These are phyloP conservation scores for Balaeniceps rex DNA, from an alignment of 2,113 vertebrate genomes.

Conservation along the genomic window DNA sequence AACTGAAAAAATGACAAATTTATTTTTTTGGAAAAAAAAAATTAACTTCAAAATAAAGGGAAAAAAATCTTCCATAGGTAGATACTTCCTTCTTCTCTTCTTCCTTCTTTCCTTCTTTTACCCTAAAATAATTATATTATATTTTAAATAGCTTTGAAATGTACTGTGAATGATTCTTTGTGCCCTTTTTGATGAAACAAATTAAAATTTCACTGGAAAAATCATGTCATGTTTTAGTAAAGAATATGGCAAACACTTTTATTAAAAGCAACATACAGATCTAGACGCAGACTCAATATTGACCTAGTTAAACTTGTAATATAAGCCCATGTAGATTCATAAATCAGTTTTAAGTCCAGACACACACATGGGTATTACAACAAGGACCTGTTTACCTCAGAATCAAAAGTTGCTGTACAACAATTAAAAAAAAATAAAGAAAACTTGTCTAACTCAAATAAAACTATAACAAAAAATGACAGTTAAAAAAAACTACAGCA, in stretches of 20 bases:
- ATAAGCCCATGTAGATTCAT: not conserved
- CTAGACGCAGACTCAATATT: not conserved
- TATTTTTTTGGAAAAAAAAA: not conserved
- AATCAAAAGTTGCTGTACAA: not conserved
- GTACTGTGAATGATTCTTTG: not conserved
- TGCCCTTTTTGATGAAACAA: not conserved
- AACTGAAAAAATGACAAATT: not conserved
- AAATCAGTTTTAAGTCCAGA: not conserved
- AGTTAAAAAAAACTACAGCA: not conserved
- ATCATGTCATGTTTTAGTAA: not conserved
- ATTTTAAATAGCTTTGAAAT: not conserved
- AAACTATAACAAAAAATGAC: not conserved
- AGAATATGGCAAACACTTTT: not conserved
- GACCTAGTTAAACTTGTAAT: not conserved
- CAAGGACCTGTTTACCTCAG: not conserved
- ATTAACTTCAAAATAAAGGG: not conserved
- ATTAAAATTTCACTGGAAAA: not conserved
- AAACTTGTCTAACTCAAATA: not conserved
- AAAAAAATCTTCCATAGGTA: not conserved
- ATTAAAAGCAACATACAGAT: not conserved
- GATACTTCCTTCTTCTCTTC: not conserved
- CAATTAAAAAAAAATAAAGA: not conserved
- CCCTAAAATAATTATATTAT: not conserved
- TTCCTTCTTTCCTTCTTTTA: not conserved
- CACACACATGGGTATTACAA: not conserved